Conservation (phyloP, 2,113 vertebrate species). For the Malurus elegans region DNA sequence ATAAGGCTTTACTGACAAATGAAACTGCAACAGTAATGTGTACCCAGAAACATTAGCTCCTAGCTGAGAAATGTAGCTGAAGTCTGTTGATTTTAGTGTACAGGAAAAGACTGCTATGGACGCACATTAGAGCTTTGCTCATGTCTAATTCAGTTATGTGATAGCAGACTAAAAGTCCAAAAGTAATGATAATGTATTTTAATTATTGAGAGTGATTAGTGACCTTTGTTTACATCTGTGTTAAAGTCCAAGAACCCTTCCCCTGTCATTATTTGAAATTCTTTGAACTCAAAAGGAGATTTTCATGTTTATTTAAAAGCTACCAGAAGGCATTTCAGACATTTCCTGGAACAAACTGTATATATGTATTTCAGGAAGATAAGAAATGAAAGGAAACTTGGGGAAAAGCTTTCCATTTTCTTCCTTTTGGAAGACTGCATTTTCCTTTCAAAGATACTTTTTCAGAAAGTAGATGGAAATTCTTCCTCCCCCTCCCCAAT, state of each 20-base stretch:
- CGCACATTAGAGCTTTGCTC: not conserved
- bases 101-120: not conserved
- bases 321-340: conserved; percentile 71
- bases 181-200: not conserved
- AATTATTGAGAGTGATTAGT: not conserved
- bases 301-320: conserved; percentile 78
- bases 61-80: not conserved
- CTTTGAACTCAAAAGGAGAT: conserved; percentile 32
- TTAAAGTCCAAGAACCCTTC: not conserved
- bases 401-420: conserved; percentile 27
- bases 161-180: not conserved
- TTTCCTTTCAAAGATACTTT: not conserved
- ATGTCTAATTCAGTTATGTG: not conserved
- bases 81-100: not conserved
- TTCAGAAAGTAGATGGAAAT: not conserved
- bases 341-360: conserved; percentile 78
- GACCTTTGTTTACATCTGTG: not conserved
- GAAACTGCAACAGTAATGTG: conserved; percentile 37
- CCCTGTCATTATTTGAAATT: conserved; percentile 23
- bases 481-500: not conserved
- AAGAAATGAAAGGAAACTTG: conserved; percentile 52
- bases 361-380: conserved; percentile 56
- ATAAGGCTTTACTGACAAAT: conserved; percentile 68
- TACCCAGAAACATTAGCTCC: conserved; percentile 21
- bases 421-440: not conserved